Percentiles rank a stretch among this genome's conserved stretches.
These are phyloP conservation scores for Myotis lucifugus DNA, from an alignment of 2,113 vertebrate species.

Conservation along the genomic window DNA sequence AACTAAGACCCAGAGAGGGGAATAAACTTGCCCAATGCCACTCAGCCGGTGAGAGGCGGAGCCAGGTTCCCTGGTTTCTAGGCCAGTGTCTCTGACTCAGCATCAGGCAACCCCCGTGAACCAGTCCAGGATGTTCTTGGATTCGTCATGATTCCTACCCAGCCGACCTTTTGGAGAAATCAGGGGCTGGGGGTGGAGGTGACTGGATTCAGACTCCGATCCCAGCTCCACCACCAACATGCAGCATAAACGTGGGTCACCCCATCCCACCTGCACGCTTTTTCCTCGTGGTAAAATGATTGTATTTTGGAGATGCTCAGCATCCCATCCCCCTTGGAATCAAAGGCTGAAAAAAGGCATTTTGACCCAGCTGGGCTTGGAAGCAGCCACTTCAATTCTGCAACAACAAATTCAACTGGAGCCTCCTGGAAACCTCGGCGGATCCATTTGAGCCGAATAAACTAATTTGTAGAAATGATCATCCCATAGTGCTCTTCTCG, in stretches of 20 bases:
- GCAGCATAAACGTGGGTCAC: not conserved
- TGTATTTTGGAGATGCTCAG: not conserved
- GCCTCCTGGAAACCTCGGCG: conserved; percentile 75
- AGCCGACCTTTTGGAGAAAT: not conserved
- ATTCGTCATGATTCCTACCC: not conserved
- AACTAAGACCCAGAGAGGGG: not conserved
- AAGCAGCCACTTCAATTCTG: not conserved
- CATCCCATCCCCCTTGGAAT: not conserved
- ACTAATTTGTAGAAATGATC: conserved; percentile 78
- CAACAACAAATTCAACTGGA: conserved; percentile 70
- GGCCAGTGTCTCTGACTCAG: not conserved
- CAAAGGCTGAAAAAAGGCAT: not conserved
- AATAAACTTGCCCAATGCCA: not conserved
- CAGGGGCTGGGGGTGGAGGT: fast-evolving
- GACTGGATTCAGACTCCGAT: not conserved
- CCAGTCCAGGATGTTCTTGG: not conserved
- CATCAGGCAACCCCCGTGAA: not conserved
- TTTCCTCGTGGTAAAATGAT: not conserved
- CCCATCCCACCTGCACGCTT: not conserved
- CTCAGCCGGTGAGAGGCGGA: not conserved
- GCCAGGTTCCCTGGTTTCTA: not conserved
- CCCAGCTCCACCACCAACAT: not conserved
- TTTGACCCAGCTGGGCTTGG: not conserved
- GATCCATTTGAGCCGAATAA: conserved; percentile 71
- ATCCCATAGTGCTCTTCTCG: conserved; percentile 66